These are phyloP conservation scores for Nysson spinosus DNA, from an alignment of 2,888 invertebrate genomes.

Conservation along the genomic window DNA sequence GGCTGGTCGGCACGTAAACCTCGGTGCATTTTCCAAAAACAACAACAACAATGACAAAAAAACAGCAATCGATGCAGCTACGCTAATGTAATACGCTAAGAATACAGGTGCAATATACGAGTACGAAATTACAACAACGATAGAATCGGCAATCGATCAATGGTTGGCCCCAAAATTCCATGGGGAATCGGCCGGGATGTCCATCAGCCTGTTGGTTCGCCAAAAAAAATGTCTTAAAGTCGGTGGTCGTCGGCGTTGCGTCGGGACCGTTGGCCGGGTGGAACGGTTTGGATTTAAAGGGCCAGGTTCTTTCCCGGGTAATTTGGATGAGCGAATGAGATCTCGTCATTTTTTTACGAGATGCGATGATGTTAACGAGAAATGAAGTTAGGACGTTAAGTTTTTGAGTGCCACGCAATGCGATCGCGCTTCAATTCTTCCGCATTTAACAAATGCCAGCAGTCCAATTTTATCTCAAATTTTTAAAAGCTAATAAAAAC, in stretches of 20 bases:
- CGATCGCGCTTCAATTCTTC: no score
- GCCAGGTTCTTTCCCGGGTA: neutral
- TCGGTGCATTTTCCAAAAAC: slow-evolving; percentile 32
- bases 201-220: slow-evolving; percentile 57
- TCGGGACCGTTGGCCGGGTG: slow-evolving; percentile 75
- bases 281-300: slow-evolving; percentile 44
- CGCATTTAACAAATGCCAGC: no score
- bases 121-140: slow-evolving; percentile 59
- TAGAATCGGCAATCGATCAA: slow-evolving; percentile 59
- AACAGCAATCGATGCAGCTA: slow-evolving; percentile 41
- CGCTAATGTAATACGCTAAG: slow-evolving; percentile 32
- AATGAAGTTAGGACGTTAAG: no score
- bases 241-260: slow-evolving; percentile 72
- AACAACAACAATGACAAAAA: slow-evolving; percentile 28
- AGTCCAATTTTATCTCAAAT: no score
- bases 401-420: no score
- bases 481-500: no score
- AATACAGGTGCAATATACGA: slow-evolving; percentile 61
- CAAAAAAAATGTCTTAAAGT: slow-evolving; percentile 55
- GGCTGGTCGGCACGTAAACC: slow-evolving; percentile 28
- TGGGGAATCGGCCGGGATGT: slow-evolving; percentile 48
- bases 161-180: slow-evolving; percentile 40
- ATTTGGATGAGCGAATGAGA: neutral
- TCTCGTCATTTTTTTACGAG: slow-evolving; percentile 1
- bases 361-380: slow-evolving; percentile 18